Conservation (phyloP, 2,113 vertebrate species). For the Rhinoderma darwinii region DNA sequence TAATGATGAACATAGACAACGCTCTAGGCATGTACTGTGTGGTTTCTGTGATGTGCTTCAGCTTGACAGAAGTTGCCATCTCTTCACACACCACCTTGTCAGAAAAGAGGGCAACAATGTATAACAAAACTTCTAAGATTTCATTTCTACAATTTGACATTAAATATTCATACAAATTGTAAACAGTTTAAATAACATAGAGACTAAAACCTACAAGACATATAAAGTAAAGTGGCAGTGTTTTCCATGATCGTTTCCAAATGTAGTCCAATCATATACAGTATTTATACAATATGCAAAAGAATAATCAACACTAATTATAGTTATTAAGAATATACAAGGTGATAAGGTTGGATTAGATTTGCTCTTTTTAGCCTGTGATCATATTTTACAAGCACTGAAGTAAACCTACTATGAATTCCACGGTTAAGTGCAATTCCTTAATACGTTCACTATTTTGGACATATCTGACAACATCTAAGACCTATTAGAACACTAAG, state of each 20-base stretch:
- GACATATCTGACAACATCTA: no score
- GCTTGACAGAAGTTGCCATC: not conserved
- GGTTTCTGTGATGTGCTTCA: not conserved
- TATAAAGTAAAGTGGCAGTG: no score
- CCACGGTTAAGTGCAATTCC: no score
- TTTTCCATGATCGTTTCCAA: not conserved
- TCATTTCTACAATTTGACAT: not conserved
- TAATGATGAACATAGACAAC: not conserved
- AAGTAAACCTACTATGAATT: no score
- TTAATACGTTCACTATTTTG: no score
- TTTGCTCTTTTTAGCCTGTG: not conserved
- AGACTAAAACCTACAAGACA: not conserved
- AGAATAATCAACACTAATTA: no score
- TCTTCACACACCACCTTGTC: not conserved
- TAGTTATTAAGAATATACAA: not conserved
- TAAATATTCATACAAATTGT: not conserved
- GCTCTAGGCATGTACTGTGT: not conserved
- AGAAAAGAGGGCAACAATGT: not conserved
- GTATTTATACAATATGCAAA: not conserved
- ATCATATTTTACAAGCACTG: no score
- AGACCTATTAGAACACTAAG: no score
- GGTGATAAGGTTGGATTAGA: not conserved
- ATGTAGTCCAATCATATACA: slow-evolving; percentile 25
- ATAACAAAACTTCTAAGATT: not conserved
- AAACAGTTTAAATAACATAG: not conserved